These are phyloP conservation scores for Laspeyria flexula DNA, from an alignment of 2,888 invertebrate genomes.

Conservation along the genomic window DNA sequence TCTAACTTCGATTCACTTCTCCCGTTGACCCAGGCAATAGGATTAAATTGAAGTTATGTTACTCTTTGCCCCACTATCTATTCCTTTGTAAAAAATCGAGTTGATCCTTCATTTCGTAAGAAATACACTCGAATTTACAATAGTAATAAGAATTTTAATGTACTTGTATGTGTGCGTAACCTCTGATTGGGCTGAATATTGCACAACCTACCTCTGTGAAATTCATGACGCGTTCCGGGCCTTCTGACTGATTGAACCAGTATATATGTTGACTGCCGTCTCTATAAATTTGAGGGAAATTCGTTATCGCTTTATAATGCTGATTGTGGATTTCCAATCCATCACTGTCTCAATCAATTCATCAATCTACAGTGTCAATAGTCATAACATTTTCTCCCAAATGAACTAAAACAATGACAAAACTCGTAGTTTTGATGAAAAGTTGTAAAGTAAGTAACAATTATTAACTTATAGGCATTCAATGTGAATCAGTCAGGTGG, in stretches of 20 bases:
- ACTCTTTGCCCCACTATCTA: too few relatives aligned
- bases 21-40: too few relatives aligned
- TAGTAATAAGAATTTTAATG: not conserved
- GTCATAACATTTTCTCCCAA: too few relatives aligned
- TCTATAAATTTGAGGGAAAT: constrained; percentile 23
- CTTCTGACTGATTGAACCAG: constrained; percentile 74
- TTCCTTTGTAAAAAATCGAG: too few relatives aligned
- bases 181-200: constrained; percentile 62
- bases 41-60: too few relatives aligned
- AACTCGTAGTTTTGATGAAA: too few relatives aligned
- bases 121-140: too few relatives aligned
- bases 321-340: not conserved
- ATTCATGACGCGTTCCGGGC: constrained; percentile 74
- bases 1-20: too few relatives aligned
- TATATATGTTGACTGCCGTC: constrained; percentile 57
- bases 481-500: constrained; percentile 54
- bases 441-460: too few relatives aligned
- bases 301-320: constrained; percentile 2
- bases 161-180: constrained; percentile 29
- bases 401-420: too few relatives aligned
- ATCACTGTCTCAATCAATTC: not conserved
- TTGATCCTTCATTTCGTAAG: too few relatives aligned
- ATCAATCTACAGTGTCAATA: too few relatives aligned
- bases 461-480: constrained; percentile 41
- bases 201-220: constrained; percentile 65